Conservation (phyloP, 2,113 vertebrate genomes). For the Lanius ludovicianus region DNA sequence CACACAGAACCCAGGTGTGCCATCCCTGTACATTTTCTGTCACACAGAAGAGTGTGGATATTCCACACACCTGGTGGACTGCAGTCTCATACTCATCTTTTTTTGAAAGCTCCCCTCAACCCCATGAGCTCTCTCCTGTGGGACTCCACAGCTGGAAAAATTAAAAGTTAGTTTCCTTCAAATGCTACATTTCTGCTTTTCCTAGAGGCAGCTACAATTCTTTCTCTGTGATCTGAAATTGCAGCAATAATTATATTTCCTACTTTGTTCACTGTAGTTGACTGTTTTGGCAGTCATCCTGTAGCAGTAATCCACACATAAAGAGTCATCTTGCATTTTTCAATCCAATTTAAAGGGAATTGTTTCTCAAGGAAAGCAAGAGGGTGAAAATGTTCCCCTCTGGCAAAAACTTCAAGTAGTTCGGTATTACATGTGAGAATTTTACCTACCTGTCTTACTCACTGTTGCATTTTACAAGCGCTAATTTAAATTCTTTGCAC, state of each 20-base stretch:
- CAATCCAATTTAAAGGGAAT: conserved; percentile 56
- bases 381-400: conserved; percentile 35
- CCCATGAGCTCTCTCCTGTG: neutral
- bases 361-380: conserved; percentile 49
- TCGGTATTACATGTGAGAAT: conserved; percentile 5
- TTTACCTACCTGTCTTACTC: conserved; percentile 17
- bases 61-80: neutral
- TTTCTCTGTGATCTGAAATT: conserved; percentile 42
- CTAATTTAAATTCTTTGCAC: conserved; percentile 44
- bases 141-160: conserved; percentile 11
- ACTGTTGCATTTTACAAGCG: conserved; percentile 21
- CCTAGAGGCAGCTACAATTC: conserved; percentile 30
- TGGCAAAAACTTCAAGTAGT: conserved; percentile 21
- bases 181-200: conserved; percentile 7
- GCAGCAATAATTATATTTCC: conserved; percentile 60
- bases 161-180: conserved; percentile 30
- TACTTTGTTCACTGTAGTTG: conserved; percentile 37
- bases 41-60: neutral
- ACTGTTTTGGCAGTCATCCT: conserved; percentile 56
- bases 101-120: neutral
- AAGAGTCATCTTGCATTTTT: conserved; percentile 47
- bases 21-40: accelerated
- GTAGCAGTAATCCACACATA: conserved; percentile 45
- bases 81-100: neutral
- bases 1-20: neutral